A percentile compares a stretch with the other conserved stretches of the same genome.
Conservation (phyloP, 2,888 invertebrate species). For the Ypsolopha sequella region DNA sequence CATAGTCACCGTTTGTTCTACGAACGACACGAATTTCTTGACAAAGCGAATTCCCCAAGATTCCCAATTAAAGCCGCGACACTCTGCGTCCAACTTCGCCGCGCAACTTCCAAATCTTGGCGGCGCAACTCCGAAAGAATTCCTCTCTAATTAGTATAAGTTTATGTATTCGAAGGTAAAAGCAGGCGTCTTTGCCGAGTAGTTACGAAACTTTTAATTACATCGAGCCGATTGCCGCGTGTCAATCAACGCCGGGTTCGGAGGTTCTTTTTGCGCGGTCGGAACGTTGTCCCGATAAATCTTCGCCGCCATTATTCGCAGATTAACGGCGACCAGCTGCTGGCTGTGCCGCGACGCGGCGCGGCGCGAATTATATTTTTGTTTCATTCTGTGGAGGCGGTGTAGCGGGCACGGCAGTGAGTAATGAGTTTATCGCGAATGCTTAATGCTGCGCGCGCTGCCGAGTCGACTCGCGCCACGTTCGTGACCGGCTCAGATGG, state of each 20-base stretch:
- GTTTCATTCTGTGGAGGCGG: slow-evolving; percentile 11
- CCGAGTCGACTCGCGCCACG: slow-evolving; percentile 11
- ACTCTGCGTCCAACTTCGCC: slow-evolving; percentile 42
- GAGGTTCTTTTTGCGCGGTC: slow-evolving; percentile 3
- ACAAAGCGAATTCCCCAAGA: slow-evolving; percentile 60
- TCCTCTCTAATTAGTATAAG: slow-evolving; percentile 63
- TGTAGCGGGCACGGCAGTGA: slow-evolving; percentile 12
- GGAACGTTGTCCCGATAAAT: slow-evolving; percentile 10
- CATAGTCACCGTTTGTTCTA: slow-evolving; percentile 40
- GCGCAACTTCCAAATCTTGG: slow-evolving; percentile 53
- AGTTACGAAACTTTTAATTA: slow-evolving; percentile 59
- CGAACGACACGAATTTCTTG: slow-evolving; percentile 38
- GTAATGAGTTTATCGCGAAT: slow-evolving; percentile 36
- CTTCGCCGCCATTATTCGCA: slow-evolving; percentile 23
- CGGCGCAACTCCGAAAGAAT: slow-evolving; percentile 55
- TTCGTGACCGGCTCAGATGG: slow-evolving; percentile 20
- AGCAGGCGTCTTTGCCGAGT: slow-evolving; percentile 20
- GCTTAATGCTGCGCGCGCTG: slow-evolving; percentile 10
- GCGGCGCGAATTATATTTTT: slow-evolving; percentile 26
- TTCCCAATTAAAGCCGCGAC: slow-evolving; percentile 66
- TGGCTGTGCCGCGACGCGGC: slow-evolving; percentile 7
- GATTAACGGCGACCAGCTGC: slow-evolving; percentile 21
- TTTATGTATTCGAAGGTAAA: slow-evolving; percentile 52
- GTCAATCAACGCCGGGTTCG: slow-evolving; percentile 22
- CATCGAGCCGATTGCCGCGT: slow-evolving; percentile 22